phyloP scores from a whole-genome alignment of 35 echinoderm and acorn worm genomes.

The Nesometra sesokonis region DNA sequence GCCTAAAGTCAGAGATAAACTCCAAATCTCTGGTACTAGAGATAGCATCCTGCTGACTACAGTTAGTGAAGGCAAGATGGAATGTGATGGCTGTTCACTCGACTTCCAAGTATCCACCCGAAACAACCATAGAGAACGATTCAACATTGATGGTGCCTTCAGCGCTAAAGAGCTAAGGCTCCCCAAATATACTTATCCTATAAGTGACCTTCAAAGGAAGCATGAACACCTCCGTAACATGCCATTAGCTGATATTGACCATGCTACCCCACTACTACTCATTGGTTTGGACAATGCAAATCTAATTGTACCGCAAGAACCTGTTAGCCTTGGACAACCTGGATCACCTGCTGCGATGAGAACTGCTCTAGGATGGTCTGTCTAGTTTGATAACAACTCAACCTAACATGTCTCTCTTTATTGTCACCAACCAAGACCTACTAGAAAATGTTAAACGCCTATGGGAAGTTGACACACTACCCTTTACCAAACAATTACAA shows the following conservation, averaged over 20 bases:
- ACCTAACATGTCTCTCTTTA: neutral
- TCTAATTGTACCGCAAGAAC: slow-evolving; percentile 18
- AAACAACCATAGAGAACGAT: neutral
- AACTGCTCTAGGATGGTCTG: neutral
- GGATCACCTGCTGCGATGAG: slow-evolving; percentile 1
- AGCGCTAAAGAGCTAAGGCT: neutral
- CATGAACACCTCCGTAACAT: neutral
- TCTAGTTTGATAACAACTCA: neutral
- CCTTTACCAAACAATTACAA: neutral
- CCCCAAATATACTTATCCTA: slow-evolving; percentile 1
- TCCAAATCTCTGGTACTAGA: no score
- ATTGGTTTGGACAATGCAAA: slow-evolving; percentile 13
- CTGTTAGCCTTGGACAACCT: neutral
- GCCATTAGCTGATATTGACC: neutral
- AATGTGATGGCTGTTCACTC: no score
- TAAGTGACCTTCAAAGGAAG: neutral
- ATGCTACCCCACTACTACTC: slow-evolving; percentile 14
- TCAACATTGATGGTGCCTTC: slow-evolving; percentile 1
- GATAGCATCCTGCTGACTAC: no score
- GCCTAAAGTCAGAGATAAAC: no score
- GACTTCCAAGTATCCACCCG: no score
- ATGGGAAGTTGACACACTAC: neutral
- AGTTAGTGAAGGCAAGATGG: no score
- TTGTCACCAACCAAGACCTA: neutral
- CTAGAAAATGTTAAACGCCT: neutral